Conservation (phyloP, 2,888 invertebrate species). For the Sarcophaga rosellei region DNA sequence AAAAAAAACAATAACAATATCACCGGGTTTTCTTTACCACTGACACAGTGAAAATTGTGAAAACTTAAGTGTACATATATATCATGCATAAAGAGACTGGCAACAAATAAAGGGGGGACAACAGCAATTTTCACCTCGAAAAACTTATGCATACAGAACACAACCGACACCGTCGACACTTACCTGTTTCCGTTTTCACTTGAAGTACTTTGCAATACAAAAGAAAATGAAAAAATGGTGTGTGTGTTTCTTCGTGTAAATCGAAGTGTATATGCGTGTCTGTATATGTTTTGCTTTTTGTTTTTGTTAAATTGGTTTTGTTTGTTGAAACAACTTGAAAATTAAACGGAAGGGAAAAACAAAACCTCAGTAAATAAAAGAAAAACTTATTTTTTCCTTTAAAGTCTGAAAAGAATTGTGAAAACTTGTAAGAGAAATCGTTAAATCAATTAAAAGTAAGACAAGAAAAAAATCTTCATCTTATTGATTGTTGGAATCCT, state of each 20-base stretch:
- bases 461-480: too few relatives aligned
- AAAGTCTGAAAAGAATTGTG: conserved; percentile 18
- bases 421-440: conserved; percentile 26
- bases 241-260: neutral
- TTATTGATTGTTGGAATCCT: too few relatives aligned
- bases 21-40: neutral
- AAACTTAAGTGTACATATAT: conserved; percentile 29
- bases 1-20: neutral
- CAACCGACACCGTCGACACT: neutral
- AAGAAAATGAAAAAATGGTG: neutral
- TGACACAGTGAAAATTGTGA: neutral
- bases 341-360: neutral
- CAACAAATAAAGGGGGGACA: neutral
- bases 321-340: neutral
- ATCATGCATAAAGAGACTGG: neutral
- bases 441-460: conserved; percentile 16
- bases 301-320: neutral
- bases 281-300: neutral
- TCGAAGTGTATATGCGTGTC: too few relatives aligned
- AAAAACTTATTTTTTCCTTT: neutral
- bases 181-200: conserved; percentile 30
- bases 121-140: neutral
- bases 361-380: neutral
- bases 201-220: neutral
- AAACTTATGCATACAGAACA: neutral